phyloP scores from a whole-genome alignment of 2,113 vertebrate species.

The Felis catus region F.catus_Fca126_mat1.0 CM031412.1:128286501-128287000 shows the following conservation, averaged over 20 bases:
- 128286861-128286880: background rate
- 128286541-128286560: background rate
- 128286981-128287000: background rate
- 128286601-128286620: background rate
- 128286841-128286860: background rate
- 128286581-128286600: background rate
- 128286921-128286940: background rate
- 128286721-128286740: background rate
- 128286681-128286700: background rate
- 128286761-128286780: background rate
- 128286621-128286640: background rate
- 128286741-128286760: background rate
- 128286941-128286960: background rate
- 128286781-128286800: background rate
- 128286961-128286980: background rate
- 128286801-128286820: background rate
- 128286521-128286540: background rate
- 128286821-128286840: background rate
- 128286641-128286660: background rate
- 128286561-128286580: background rate
- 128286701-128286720: fast-evolving
- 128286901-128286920: background rate
- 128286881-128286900: background rate
- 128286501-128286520: background rate
- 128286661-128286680: background rate